phyloP scores from a whole-genome alignment of 2,797 vertebrate species.

The Cygnus olor region DNA sequence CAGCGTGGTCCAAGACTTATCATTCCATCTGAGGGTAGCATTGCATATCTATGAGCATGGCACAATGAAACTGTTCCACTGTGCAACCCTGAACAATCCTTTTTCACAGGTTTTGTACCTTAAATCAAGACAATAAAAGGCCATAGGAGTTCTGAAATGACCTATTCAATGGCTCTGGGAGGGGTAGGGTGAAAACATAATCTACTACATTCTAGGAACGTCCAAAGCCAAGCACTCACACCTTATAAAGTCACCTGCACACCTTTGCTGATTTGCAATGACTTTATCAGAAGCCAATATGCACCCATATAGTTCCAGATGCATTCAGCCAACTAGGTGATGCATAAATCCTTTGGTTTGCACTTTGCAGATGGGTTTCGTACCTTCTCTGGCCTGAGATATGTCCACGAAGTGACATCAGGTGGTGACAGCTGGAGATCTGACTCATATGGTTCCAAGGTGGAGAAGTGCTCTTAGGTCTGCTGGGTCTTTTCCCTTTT shows the following conservation, averaged over 20 bases:
- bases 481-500: neutral
- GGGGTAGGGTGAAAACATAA: neutral
- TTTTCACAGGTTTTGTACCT: neutral
- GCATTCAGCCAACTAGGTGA: neutral
- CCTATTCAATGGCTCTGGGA: neutral
- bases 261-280: neutral
- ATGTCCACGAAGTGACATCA: neutral
- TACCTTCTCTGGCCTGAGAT: accelerated
- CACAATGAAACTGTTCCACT: slow-evolving; percentile 34
- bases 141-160: neutral
- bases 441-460: accelerated
- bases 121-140: neutral
- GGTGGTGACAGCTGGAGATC: neutral
- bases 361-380: neutral
- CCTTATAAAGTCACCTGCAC: neutral
- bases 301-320: neutral
- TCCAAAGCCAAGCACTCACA: neutral
- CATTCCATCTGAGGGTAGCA: slow-evolving; percentile 15
- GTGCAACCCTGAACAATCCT: slow-evolving; percentile 19
- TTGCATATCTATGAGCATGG: neutral
- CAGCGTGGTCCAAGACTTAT: neutral
- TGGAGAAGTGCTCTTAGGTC: neutral
- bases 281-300: accelerated
- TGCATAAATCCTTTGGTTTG: neutral
- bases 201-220: neutral